Evolutionary conservation across 2,113 vertebrate genomes (phyloP), one percentile per base, ranked within the genome.

Genomic region (Podarcis muralis): DNA sequence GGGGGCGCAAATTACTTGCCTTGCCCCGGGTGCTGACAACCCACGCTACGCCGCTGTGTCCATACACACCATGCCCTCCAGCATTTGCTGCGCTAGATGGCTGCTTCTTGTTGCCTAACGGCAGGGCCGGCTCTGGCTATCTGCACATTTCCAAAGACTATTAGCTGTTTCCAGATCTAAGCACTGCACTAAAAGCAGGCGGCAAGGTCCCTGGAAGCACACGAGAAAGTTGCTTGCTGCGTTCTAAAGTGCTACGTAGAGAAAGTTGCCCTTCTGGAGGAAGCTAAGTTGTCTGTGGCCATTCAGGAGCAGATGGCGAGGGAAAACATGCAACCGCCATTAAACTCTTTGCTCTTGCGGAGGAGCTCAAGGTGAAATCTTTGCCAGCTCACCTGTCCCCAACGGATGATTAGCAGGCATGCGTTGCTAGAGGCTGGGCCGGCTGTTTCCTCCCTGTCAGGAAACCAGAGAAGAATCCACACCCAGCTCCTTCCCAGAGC

Each of bases 401-500:
- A 11, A 40, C 15, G 72, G 81, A 78, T 77, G 59, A 78, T 88
- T 77, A 76, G 37, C 27, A 75, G 30, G 59, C 87, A 83, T 30
- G 9, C 3, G 12, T 53, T 77, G 81, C 77, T 5, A 76, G 0
- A 0, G 82, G 12, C 27, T 35, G 20, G 76, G 0, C 27, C 6
- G 75, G 3, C 40, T 20, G 18, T 0, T 83, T 0, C 1, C n/a
- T 66, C 23, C 74, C 59, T 13, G 2, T 0, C 3, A 0, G 3
- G 5, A 81, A 76, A 15, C 1, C 4, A 79, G 82, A 68, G 59
- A 2, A 59, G 12, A 0, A 0, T 23, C 0, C 4, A 12, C 48
- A 48, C 48, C 48, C 48, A 53, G 48, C 5, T 68, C 1, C 66
- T 79, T 87, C 79, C 0, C 2, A 0, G 1, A 6, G 3, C 15